phyloP scores from a whole-genome alignment of 2,113 vertebrate genomes.

The Oncorhynchus clarkii region DNA sequence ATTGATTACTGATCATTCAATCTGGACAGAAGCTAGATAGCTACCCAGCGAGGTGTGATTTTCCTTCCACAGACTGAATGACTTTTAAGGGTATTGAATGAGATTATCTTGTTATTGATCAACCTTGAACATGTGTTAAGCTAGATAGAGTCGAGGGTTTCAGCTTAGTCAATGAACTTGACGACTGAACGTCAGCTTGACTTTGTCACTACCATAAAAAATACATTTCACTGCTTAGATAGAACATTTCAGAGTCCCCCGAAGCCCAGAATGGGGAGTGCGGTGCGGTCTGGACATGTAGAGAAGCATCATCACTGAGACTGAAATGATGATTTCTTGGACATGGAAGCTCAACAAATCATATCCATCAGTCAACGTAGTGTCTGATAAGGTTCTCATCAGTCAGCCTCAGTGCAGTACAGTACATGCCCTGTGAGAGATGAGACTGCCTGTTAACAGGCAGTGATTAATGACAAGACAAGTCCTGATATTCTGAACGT shows the following conservation, averaged over 20 bases:
- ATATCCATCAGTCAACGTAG: background rate
- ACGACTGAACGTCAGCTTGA: background rate
- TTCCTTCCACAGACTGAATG: background rate
- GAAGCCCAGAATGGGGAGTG: too few relatives aligned
- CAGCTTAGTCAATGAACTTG: background rate
- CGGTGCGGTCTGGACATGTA: too few relatives aligned
- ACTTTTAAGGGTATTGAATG: background rate
- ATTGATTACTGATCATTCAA: constrained; percentile 11
- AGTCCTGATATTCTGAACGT: background rate
- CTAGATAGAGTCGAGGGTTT: background rate
- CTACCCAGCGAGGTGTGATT: background rate
- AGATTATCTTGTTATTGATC: background rate
- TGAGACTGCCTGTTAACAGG: background rate
- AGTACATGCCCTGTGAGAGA: background rate
- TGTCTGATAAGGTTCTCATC: constrained; percentile 6
- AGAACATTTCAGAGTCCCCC: background rate
- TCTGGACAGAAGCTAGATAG: constrained; percentile 12
- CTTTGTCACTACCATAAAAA: background rate
- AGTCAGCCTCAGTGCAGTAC: background rate
- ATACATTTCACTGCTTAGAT: background rate
- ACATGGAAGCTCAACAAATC: background rate
- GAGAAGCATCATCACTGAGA: too few relatives aligned
- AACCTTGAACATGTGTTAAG: background rate
- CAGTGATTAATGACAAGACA: constrained; percentile 27
- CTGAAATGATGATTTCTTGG: background rate